These are phyloP conservation scores for Drosophila eugracilis DNA, from an alignment of 1,140 invertebrate species.

Conservation along the genomic window DNA sequence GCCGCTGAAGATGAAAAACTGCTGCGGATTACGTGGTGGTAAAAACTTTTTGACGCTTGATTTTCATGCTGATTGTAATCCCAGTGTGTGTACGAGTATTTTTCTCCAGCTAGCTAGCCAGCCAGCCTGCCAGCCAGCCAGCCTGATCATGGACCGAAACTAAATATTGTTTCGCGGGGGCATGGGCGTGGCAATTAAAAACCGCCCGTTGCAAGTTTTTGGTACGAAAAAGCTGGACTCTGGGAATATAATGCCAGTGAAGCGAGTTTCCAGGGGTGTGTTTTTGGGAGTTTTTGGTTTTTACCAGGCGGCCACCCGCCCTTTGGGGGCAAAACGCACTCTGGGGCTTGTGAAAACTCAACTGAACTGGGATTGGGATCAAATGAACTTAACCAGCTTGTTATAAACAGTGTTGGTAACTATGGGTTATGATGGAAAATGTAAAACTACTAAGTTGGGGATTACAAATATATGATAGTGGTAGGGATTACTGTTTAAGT, in stretches of 20 bases:
- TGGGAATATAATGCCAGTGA: background rate
- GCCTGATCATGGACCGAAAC: slow-evolving; percentile 23
- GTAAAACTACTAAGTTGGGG: background rate
- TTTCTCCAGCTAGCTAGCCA: too few species aligned
- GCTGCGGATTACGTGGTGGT: slow-evolving; percentile 55
- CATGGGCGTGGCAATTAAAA: slow-evolving; percentile 17
- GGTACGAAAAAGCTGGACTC: slow-evolving; percentile 4
- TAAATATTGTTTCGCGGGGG: slow-evolving; percentile 28
- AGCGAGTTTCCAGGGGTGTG: background rate
- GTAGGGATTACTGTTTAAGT: background rate
- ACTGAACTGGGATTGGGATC: background rate
- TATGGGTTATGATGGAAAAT: too few species aligned
- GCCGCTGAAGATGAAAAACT: slow-evolving; percentile 54
- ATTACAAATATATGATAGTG: background rate
- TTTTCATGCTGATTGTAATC: slow-evolving; percentile 79
- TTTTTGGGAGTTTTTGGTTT: too few species aligned
- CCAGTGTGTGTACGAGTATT: slow-evolving; percentile 26
- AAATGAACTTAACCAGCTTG: slow-evolving; percentile 25
- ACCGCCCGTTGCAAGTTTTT: slow-evolving; percentile 2
- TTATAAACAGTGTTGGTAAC: slow-evolving; percentile 8
- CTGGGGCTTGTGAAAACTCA: slow-evolving; percentile 9
- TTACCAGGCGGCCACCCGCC: too few species aligned
- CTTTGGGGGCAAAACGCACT: background rate
- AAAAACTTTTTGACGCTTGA: slow-evolving; percentile 71
- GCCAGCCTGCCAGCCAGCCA: background rate